These are phyloP conservation scores for Stegophylla sp. DNA, from an alignment of 2,888 invertebrate genomes.

Conservation along the genomic window DNA sequence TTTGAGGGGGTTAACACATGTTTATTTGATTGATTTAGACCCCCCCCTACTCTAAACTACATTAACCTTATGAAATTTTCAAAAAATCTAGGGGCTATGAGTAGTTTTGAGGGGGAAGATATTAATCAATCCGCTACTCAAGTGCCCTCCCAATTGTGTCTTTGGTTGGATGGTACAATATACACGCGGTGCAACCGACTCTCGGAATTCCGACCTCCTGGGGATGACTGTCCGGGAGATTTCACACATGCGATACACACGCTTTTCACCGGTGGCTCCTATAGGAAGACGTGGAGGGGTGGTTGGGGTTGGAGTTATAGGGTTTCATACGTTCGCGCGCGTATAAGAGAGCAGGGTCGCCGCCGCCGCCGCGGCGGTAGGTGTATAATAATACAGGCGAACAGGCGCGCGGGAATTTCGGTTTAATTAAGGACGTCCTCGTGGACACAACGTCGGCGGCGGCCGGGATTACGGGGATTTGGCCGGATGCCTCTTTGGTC, in stretches of 20 bases:
- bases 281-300: background rate
- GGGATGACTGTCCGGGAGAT: background rate
- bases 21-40: too few relatives aligned
- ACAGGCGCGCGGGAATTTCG: constrained; percentile 52
- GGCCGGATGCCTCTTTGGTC: constrained; percentile 54
- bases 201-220: background rate
- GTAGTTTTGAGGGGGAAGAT: background rate
- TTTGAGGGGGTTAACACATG: too few relatives aligned
- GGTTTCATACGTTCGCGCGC: background rate
- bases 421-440: constrained; percentile 58
- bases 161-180: too few relatives aligned
- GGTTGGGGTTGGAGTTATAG: background rate
- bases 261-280: background rate
- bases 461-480: constrained; percentile 57
- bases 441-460: constrained; percentile 31
- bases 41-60: too few relatives aligned
- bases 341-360: too few relatives aligned
- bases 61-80: background rate
- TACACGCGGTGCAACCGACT: background rate
- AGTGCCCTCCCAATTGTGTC: too few relatives aligned
- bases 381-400: constrained; percentile 10
- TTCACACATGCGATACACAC: background rate
- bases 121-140: too few relatives aligned
- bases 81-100: background rate
- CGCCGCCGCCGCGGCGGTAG: background rate